Conservation (phyloP, 1,140 invertebrate genomes). For the roundworm (Caenorhabditis elegans) region WBcel235 BX284604.4:191001-191500, state of each 20-base stretch:
- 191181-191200: slow-evolving; percentile 80
- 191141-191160: slow-evolving; percentile 74
- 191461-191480: too few relatives aligned
- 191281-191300: too few relatives aligned
- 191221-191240: slow-evolving; percentile 86
- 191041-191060: slow-evolving; percentile 89
- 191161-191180: slow-evolving; percentile 79
- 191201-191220: slow-evolving; percentile 90
- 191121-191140: slow-evolving; percentile 97
- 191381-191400: too few relatives aligned
- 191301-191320: too few relatives aligned
- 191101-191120: slow-evolving; percentile 91
- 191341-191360: too few relatives aligned
- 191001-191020: slow-evolving; percentile 87
- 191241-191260: slow-evolving; percentile 55
- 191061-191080: slow-evolving; percentile 77
- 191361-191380: too few relatives aligned
- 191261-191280: too few relatives aligned
- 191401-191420: too few relatives aligned
- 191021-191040: slow-evolving; percentile 91
- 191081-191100: slow-evolving; percentile 86
- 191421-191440: too few relatives aligned
- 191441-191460: too few relatives aligned
- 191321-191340: too few relatives aligned
- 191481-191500: too few relatives aligned